Base-by-base conservation (phyloP, 2,113 vertebrate species). In the Probosciger aterrimus region DNA sequence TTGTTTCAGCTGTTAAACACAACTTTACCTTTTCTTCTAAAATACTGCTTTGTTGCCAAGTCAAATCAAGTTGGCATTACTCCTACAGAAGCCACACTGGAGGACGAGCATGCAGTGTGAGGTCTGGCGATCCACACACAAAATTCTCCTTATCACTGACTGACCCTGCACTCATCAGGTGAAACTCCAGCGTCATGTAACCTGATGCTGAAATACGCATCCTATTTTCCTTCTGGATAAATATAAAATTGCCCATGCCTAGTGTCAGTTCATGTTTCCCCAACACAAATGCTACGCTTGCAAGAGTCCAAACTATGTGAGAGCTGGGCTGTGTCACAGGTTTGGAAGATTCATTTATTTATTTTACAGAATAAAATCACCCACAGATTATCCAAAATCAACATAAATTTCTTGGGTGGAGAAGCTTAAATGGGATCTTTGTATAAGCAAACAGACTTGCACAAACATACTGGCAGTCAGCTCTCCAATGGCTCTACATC, bases 401-500 rank as follows among this genome's bases (percentile, higher is more conserved):
- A 96, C 93, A 96, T 6, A 23, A 87, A 93, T 94, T 97, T 96
- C 93, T 97, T 94, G 96, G 96, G 96, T 95, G 96, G 96, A 96
- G 92, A 93, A 94, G 65, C 53, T 96, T 85, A 95, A 95, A 96
- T 55, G 53, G 46, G 31, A 63, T 93, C 88, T 93, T 94, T 94
- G 50, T 95, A 57, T 89, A 96, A 97, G 92, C 92, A 96, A 95
- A 96, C n/a, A 92, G 91, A 85, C 92, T 93, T 87, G 86, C 88
- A 94, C 70, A 96, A 91, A 95, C 83, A 91, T 73, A 89, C 63
- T 80, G 91, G 83, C 95, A 94, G 93, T 76, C 67, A 88, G 77
- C 65, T 70, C 81, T 63, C 53, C 14, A 16, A 74, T 63, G 92
- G 95, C 95, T 91, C 65, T 85, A 60, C 92, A 93, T 96, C 86